A percentile compares a stretch with the other conserved stretches of the same genome.
Conservation (phyloP, 2,888 invertebrate species). For the Nebria brevicollis region DNA sequence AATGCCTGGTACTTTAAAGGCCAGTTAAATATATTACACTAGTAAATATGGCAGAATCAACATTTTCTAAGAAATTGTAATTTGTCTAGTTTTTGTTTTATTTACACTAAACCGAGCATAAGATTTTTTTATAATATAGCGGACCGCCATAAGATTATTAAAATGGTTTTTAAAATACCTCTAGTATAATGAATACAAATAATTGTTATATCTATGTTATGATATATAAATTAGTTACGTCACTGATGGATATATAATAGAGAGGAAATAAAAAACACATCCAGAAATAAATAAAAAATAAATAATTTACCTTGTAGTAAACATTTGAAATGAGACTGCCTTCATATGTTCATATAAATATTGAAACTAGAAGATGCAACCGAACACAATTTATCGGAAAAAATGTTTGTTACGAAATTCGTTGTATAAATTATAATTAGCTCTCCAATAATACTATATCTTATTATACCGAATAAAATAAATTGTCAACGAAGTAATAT, state of each 20-base stretch:
- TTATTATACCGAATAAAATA: too few relatives aligned
- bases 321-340: neutral
- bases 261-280: neutral
- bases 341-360: slow-evolving; percentile 1
- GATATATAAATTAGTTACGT: neutral
- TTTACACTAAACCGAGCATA: too few relatives aligned
- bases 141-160: too few relatives aligned
- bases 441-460: neutral
- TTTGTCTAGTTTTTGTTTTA: too few relatives aligned
- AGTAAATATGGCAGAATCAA: too few relatives aligned
- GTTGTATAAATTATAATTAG: neutral
- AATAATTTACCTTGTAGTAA: neutral
- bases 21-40: too few relatives aligned
- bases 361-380: neutral
- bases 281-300: neutral
- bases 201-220: neutral
- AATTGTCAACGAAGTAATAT: too few relatives aligned
- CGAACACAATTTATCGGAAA: neutral
- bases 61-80: too few relatives aligned
- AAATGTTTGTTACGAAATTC: neutral
- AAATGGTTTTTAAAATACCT: neutral
- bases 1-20: too few relatives aligned
- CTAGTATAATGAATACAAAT: neutral
- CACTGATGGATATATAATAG: neutral
- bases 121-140: too few relatives aligned